Conservation (phyloP, 2,888 invertebrate species). For the Limnephilus lunatus region DNA sequence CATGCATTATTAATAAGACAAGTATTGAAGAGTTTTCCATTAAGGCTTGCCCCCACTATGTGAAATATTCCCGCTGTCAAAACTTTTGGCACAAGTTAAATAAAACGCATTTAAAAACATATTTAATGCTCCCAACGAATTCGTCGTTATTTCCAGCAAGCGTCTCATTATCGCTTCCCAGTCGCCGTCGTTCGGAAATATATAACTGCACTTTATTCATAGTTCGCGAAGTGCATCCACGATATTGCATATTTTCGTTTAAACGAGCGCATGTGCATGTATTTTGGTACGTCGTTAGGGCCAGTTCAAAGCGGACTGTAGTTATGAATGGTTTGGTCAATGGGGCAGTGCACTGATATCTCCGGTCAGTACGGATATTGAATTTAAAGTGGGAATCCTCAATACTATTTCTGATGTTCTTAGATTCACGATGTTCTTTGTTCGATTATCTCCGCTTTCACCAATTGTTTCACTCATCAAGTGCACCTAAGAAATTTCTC, state of each 20-base stretch:
- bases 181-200: neutral
- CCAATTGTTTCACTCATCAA: neutral
- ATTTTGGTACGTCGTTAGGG: constrained; percentile 30
- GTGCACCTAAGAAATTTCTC: neutral
- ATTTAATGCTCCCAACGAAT: constrained; percentile 35
- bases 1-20: neutral
- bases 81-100: constrained; percentile 16
- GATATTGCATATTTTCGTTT: constrained; percentile 7
- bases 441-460: neutral
- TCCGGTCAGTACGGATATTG: neutral
- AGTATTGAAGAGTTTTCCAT: constrained; percentile 9
- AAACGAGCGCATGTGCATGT: neutral
- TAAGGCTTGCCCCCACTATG: neutral
- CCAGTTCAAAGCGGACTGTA: constrained; percentile 20
- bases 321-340: neutral
- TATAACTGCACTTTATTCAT: constrained; percentile 32
- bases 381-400: neutral
- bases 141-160: constrained; percentile 22
- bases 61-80: constrained; percentile 15
- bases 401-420: neutral
- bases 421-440: neutral
- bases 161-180: constrained; percentile 32
- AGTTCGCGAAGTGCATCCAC: constrained; percentile 29
- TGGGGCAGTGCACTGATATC: neutral
- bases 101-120: neutral